Percentiles rank a stretch among this genome's conserved stretches.
These are phyloP conservation scores for Arothron firmamentum DNA, from an alignment of 2,113 vertebrate species.

Conservation along the genomic window DNA sequence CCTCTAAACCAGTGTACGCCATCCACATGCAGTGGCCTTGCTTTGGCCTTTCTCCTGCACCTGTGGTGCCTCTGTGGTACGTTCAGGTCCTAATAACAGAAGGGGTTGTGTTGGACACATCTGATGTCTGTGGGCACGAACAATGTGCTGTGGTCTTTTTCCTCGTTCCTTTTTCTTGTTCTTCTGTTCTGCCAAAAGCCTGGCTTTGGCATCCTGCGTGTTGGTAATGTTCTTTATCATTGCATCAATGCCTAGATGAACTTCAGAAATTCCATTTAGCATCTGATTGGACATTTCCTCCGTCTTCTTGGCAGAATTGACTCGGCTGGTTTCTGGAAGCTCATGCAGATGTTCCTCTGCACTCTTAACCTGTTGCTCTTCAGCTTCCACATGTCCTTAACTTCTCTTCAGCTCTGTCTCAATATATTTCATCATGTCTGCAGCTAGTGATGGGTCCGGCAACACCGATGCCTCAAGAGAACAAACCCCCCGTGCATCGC, in stretches of 20 bases:
- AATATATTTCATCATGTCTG: slow-evolving; percentile 99
- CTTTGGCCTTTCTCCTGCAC: slow-evolving; percentile 86
- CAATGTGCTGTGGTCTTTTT: slow-evolving; percentile 89
- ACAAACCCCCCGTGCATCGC: too few species aligned
- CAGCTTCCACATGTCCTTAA: slow-evolving; percentile 89
- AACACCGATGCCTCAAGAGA: too few species aligned
- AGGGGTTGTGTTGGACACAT: slow-evolving; percentile 97
- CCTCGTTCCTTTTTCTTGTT: slow-evolving; percentile 99
- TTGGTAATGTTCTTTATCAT: slow-evolving; percentile 98
- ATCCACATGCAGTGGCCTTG: slow-evolving; percentile 88
- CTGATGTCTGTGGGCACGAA: slow-evolving; percentile 98
- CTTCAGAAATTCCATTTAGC: slow-evolving; percentile 96
- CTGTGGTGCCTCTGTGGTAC: slow-evolving; percentile 89
- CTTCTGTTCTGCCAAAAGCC: slow-evolving; percentile 90
- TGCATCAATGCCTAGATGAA: slow-evolving; percentile 94
- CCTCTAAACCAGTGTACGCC: too few species aligned
- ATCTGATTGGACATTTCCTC: slow-evolving; percentile 99
- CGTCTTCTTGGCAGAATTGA: slow-evolving; percentile 95
- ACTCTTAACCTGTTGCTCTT: slow-evolving; percentile 91
- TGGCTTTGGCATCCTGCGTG: slow-evolving; percentile 95
- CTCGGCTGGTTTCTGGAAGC: slow-evolving; percentile 90
- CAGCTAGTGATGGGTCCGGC: too few species aligned
- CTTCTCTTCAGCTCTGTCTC: slow-evolving; percentile 96
- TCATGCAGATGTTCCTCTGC: slow-evolving; percentile 94
- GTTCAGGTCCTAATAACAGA: slow-evolving; percentile 91